Evolutionary conservation across 2,113 vertebrate species (phyloP), one percentile per base, ranked within the genome.

Genomic region (Triplophysa siluroides): DNA sequence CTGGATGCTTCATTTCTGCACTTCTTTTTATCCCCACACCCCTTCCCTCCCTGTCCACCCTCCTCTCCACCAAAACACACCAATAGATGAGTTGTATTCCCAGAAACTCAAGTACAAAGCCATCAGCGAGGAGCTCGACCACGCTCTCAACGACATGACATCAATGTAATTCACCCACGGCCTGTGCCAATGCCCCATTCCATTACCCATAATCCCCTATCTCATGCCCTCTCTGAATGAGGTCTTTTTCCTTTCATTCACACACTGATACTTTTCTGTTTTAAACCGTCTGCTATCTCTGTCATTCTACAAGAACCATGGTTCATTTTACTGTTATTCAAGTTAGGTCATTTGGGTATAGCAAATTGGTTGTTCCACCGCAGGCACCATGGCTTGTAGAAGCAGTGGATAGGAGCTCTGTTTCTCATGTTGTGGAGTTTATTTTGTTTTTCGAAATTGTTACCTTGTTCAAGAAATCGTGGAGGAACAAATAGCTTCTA

Each of bases 51-150:
- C 26, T 45, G 71, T 38, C 23, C 80, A 56, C 12, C 81, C 64
- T 86, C 85, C 62, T 60, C 21, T 29, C 38, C 67, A 65, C 33
- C 47, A 60, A 18, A 58, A 14, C 69, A 45, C 47, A 83, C 78
- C 86, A 60, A 80, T 91, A 96, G 95, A 96, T 87, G 95, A 96
- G 92, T 90, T 96, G 72, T 96, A 96, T 75, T 92, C 94, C 92
- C 95, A 96, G 95, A 96, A 96, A 93, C 93, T 96, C 92, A 96
- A 96, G 94, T 96, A 96, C 95, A 96, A 96, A 91, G 95, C 94
- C 88, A 95, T 95, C 94, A 96, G 95, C 88, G 95, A 96, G 91
- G 95, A 96, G 93, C 92, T 96, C 92, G 95, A 96, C 94, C 94
- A 96, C 88, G 94, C 95, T 89, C 95, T 96, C 94, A 96, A 96